These are phyloP conservation scores for Cyclargus thomasi DNA, from an alignment of 1,140 invertebrate species.

Conservation along the genomic window DNA sequence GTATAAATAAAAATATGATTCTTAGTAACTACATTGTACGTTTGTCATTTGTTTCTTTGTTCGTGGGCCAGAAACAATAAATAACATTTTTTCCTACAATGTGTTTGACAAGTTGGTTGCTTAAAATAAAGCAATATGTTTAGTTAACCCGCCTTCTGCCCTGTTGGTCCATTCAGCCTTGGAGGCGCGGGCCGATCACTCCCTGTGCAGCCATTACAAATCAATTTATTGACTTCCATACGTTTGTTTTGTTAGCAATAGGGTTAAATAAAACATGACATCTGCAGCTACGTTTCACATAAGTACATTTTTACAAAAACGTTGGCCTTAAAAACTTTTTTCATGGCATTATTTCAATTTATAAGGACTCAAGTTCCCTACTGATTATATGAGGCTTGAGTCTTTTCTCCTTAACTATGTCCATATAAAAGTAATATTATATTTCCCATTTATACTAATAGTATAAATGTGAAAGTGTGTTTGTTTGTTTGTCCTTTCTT, in stretches of 20 bases:
- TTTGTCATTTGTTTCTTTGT: constrained; percentile 23
- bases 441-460: no score
- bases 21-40: constrained; percentile 2
- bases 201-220: constrained; percentile 29
- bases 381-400: no score
- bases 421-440: no score
- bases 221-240: constrained; percentile 25
- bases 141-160: constrained; percentile 23
- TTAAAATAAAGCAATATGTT: constrained; percentile 20
- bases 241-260: constrained; percentile 18
- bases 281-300: no score
- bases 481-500: no score
- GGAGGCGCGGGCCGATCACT: constrained; percentile 25
- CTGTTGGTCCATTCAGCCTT: constrained; percentile 23
- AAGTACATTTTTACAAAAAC: no score
- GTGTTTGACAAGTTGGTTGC: constrained; percentile 6
- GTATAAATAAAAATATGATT: not conserved
- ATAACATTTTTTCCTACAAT: not conserved
- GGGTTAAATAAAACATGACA: no score
- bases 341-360: not conserved
- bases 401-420: no score
- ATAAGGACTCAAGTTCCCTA: no score
- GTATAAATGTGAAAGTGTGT: no score
- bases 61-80: not conserved
- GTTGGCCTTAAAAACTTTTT: no score